These are phyloP conservation scores for Muscicapa comitata DNA, from an alignment of 2,797 vertebrate species.

Conservation along the genomic window DNA sequence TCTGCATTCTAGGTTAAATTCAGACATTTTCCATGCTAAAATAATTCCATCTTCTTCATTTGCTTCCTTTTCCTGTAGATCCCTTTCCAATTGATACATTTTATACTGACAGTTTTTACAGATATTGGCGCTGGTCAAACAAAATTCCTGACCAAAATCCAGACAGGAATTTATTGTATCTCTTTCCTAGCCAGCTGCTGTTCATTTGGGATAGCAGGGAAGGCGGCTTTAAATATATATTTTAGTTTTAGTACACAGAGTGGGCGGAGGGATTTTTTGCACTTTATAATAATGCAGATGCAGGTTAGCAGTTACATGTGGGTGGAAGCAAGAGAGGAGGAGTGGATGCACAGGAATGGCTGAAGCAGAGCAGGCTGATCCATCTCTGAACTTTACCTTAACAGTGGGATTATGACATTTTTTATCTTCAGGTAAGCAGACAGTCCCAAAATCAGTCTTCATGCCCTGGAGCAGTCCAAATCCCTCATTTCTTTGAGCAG, in stretches of 20 bases:
- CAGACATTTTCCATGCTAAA: slow-evolving; percentile 9
- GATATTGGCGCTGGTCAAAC: neutral
- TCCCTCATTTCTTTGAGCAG: neutral
- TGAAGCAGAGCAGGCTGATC: neutral
- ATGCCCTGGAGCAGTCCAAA: neutral
- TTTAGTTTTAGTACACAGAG: neutral
- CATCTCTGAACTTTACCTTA: neutral
- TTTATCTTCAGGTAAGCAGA: neutral
- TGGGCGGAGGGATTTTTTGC: neutral
- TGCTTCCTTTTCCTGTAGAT: slow-evolving; percentile 3
- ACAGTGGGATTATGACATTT: neutral
- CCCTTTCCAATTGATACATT: neutral
- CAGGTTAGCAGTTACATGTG: neutral
- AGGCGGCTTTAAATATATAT: neutral
- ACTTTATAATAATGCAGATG: neutral
- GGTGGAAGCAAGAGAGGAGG: neutral
- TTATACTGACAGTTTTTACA: neutral
- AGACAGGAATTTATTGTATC: neutral
- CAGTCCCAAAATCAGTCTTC: neutral
- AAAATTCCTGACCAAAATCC: slow-evolving; percentile 2
- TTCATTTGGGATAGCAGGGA: neutral
- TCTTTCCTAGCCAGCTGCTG: neutral
- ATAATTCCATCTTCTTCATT: neutral
- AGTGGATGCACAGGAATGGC: neutral
- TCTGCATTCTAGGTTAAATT: neutral